Evolutionary conservation across 2,113 vertebrate species (phyloP).

Genomic region (Stomatorhinus ivindoensis): DNA sequence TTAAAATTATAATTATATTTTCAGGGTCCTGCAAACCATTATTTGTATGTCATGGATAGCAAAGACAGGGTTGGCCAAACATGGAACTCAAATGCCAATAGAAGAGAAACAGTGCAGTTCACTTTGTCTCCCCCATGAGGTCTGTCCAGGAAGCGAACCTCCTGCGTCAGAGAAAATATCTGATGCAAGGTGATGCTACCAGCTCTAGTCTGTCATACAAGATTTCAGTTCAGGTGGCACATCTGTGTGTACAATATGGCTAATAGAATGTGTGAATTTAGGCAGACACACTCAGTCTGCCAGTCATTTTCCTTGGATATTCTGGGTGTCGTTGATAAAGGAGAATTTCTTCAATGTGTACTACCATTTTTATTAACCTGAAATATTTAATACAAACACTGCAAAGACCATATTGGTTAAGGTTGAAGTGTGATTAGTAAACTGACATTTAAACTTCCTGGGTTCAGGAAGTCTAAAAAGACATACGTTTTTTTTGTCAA

Average conservation of each 20-base stretch:
- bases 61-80: background rate
- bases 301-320: background rate
- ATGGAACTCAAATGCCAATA: background rate
- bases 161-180: background rate
- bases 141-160: background rate
- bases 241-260: background rate
- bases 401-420: background rate
- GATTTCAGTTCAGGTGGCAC: background rate
- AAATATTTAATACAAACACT: background rate
- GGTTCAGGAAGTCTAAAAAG: background rate
- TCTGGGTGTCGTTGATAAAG: background rate
- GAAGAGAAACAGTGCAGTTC: background rate
- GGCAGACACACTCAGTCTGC: background rate
- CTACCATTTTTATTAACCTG: background rate
- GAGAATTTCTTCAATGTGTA: background rate
- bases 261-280: background rate
- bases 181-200: background rate
- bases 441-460: background rate
- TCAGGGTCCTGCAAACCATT: background rate
- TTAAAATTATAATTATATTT: background rate
- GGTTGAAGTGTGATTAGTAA: background rate
- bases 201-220: background rate
- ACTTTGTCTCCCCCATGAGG: background rate
- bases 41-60: background rate
- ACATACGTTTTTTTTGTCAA: background rate